Evolutionary conservation across 2,797 vertebrate species (phyloP).

Genomic region (Gorsachius magnificus): DNA sequence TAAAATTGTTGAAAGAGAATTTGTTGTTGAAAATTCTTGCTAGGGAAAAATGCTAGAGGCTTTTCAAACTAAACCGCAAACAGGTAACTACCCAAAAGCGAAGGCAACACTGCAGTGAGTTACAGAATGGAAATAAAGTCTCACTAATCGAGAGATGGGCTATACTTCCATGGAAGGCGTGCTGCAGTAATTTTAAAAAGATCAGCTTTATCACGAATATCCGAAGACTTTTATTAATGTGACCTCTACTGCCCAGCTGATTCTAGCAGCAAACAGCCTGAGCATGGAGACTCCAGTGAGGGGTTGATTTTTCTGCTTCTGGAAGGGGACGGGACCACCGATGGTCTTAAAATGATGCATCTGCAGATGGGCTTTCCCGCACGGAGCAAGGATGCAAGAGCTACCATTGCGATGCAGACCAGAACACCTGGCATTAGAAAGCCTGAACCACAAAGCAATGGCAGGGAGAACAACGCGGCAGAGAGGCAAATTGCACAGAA

Average conservation of each 20-base stretch:
- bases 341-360: accelerated
- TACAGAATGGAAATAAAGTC: not conserved
- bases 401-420: not conserved
- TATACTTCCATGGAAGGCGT: accelerated
- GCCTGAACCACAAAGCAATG: accelerated
- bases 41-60: not conserved
- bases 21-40: not conserved
- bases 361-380: not conserved
- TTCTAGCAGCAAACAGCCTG: not conserved
- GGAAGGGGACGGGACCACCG: not conserved
- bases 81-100: not conserved
- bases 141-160: no score
- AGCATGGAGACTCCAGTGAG: not conserved
- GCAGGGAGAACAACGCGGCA: not conserved
- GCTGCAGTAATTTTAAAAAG: not conserved
- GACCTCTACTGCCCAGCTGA: not conserved
- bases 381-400: accelerated
- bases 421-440: accelerated
- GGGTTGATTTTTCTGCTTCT: not conserved
- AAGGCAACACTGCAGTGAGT: not conserved
- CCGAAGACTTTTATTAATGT: not conserved
- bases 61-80: not conserved
- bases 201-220: accelerated
- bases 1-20: not conserved
- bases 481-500: accelerated